These are phyloP conservation scores for Suricata suricatta DNA, from an alignment of 2,113 vertebrate genomes.

Conservation along the genomic window DNA sequence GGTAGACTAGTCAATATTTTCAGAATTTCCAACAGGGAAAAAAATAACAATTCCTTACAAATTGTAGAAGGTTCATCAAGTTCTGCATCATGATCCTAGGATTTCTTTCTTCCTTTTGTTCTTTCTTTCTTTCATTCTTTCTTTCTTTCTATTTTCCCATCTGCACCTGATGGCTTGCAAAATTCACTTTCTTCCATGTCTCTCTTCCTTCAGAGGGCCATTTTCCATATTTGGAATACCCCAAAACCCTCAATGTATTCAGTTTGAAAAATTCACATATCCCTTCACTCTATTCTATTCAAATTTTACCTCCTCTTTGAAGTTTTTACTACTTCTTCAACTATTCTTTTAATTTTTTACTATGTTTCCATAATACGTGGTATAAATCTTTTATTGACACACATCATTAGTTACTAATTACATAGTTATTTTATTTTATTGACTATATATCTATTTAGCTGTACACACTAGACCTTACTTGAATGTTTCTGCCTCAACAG, in stretches of 20 bases:
- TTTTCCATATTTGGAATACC: background rate
- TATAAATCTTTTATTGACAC: background rate
- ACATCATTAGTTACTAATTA: background rate
- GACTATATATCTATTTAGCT: background rate
- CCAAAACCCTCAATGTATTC: accelerated
- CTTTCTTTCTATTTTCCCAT: background rate
- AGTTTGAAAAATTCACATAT: background rate
- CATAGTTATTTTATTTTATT: background rate
- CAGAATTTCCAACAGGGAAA: background rate
- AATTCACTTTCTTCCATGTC: background rate
- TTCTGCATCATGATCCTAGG: background rate
- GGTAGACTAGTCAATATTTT: background rate
- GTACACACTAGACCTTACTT: background rate
- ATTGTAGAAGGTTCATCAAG: background rate
- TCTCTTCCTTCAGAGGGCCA: background rate
- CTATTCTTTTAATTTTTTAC: background rate
- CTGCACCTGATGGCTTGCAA: background rate
- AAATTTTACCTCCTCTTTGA: background rate
- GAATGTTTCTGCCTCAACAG: background rate
- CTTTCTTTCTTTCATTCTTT: background rate
- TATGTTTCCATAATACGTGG: background rate
- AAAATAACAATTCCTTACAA: background rate
- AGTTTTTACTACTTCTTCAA: background rate
- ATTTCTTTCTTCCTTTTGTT: background rate
- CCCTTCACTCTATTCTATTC: background rate